These are phyloP conservation scores for Latheticus oryzae DNA, from an alignment of 2,888 invertebrate genomes.

Conservation along the genomic window DNA sequence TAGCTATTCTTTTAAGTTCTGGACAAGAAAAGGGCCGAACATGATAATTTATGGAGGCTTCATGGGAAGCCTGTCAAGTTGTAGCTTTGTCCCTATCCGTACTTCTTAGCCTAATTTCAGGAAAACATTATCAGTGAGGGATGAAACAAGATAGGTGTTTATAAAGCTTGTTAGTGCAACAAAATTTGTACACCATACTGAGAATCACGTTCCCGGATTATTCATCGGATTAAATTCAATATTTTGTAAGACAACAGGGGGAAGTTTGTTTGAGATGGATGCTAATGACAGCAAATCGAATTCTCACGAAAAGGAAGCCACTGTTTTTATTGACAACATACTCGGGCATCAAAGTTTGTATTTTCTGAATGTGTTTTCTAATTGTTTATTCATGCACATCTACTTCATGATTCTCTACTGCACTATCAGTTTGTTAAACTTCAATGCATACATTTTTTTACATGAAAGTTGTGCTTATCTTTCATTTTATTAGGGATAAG, in stretches of 20 bases:
- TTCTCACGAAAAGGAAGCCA: constrained; percentile 8
- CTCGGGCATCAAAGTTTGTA: too few species aligned
- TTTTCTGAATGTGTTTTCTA: too few species aligned
- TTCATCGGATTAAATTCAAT: constrained; percentile 19
- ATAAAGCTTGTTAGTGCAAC: constrained; percentile 1
- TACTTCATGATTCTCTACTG: too few species aligned
- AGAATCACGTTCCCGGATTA: constrained; percentile 13
- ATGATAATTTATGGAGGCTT: too few species aligned
- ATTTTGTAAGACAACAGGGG: constrained; percentile 12
- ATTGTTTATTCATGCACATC: constrained; percentile 11
- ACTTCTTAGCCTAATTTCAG: constrained; percentile 19
- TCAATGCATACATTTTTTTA: too few species aligned
- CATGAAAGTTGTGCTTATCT: too few species aligned
- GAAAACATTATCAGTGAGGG: constrained; percentile 2
- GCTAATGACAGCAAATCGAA: constrained; percentile 29
- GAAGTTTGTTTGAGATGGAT: constrained; percentile 7
- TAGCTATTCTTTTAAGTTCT: too few species aligned
- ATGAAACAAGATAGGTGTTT: constrained; percentile 23
- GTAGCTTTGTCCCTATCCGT: too few species aligned
- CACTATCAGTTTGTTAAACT: too few species aligned
- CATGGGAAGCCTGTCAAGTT: too few species aligned
- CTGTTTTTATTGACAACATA: not conserved
- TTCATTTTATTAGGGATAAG: too few species aligned
- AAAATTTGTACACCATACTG: constrained; percentile 11
- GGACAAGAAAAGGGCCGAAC: too few species aligned